Evolutionary conservation across 92 coral and sea anemone species (phyloP).

Genomic region (Virgularia gustaviana): DNA sequence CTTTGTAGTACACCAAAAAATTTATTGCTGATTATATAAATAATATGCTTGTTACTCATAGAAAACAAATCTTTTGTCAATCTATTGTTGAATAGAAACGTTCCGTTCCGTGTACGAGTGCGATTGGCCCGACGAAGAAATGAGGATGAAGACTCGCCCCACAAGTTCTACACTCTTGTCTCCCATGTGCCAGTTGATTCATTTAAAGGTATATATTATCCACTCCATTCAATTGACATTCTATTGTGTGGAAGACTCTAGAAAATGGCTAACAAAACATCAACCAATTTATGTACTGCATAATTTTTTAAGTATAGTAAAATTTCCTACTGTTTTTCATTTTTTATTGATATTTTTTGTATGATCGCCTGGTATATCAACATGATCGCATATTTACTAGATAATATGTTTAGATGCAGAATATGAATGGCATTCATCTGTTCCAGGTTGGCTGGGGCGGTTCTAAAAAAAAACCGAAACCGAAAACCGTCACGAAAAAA

Average conservation of each 20-base stretch:
- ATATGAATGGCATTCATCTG: too few species aligned
- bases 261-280: too few species aligned
- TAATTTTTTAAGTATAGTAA: background rate
- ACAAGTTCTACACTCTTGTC: conserved; percentile 91
- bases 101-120: conserved; percentile 80
- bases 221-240: background rate
- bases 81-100: conserved; percentile 54
- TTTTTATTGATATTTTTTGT: background rate
- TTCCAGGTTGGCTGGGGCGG: too few species aligned
- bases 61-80: background rate
- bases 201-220: conserved; percentile 69
- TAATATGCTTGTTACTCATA: background rate
- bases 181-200: conserved; percentile 69
- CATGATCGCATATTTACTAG: too few species aligned
- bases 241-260: too few species aligned
- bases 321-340: background rate
- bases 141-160: conserved; percentile 91
- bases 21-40: background rate
- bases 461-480: too few species aligned
- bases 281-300: too few species aligned
- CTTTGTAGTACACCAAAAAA: background rate
- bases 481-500: too few species aligned
- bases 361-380: too few species aligned
- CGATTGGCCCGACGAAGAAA: conserved; percentile 92
- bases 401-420: too few species aligned